phyloP scores from a whole-genome alignment of 2,797 vertebrate genomes.

The Mus caroli region DNA sequence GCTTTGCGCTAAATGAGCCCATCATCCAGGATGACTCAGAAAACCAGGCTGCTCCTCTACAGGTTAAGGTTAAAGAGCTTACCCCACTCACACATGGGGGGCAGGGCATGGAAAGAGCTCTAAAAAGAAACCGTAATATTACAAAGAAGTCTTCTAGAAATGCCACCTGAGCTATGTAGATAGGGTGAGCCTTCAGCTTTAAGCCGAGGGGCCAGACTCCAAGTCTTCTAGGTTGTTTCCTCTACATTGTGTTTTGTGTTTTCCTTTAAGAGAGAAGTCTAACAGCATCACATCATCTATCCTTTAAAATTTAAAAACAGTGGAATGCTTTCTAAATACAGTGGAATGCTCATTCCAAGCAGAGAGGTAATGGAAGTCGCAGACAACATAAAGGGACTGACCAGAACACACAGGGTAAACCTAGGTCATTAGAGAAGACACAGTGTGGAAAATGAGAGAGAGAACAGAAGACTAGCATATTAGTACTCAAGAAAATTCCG shows the following conservation, averaged over 20 bases:
- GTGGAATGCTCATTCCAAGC: background rate
- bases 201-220: background rate
- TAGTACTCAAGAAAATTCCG: background rate
- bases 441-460: background rate
- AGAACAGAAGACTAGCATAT: background rate
- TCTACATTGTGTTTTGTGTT: conserved; percentile 7
- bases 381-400: background rate
- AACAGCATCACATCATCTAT: background rate
- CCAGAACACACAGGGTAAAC: background rate
- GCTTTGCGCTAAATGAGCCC: background rate
- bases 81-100: background rate
- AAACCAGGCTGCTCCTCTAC: background rate
- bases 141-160: background rate
- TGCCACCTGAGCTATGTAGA: background rate
- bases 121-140: background rate
- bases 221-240: background rate
- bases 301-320: conserved; percentile 58
- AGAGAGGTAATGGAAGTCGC: background rate
- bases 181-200: background rate
- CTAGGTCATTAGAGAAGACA: background rate
- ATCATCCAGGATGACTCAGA: background rate
- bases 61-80: background rate
- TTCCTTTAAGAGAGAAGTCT: conserved; percentile 28
- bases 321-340: conserved; percentile 5
- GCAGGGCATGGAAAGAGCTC: background rate